These are phyloP conservation scores for Dicaeum eximium DNA, from an alignment of 2,113 vertebrate species.

Conservation along the genomic window DNA sequence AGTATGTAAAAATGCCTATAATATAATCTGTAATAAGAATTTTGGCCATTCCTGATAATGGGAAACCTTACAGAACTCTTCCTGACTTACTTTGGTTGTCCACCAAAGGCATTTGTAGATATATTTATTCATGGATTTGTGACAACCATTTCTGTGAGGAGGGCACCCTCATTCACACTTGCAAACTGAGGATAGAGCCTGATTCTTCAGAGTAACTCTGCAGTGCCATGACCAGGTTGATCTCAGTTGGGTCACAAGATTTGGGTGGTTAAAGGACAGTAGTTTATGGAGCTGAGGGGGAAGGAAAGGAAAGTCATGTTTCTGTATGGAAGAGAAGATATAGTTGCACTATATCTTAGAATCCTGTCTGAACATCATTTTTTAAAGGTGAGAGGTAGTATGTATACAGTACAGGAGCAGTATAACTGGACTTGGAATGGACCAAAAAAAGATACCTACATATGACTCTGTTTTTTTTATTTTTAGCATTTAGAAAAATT, in stretches of 20 bases:
- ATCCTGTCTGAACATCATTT: not conserved
- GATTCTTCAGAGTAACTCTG: not conserved
- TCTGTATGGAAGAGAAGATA: not conserved
- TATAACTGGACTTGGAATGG: not conserved
- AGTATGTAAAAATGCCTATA: not conserved
- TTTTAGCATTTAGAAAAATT: not conserved
- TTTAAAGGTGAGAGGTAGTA: not conserved
- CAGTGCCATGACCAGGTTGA: not conserved
- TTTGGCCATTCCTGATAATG: not conserved
- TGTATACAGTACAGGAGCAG: not conserved
- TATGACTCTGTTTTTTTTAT: not conserved
- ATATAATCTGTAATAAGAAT: not conserved
- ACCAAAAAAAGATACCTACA: not conserved
- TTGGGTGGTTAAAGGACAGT: not conserved
- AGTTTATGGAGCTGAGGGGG: not conserved
- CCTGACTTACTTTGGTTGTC: not conserved
- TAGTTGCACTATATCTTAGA: accelerated
- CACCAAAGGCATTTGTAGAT: accelerated
- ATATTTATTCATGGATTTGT: not conserved
- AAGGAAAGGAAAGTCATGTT: not conserved
- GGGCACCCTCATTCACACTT: not conserved
- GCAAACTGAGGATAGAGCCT: not conserved
- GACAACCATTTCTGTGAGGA: not conserved
- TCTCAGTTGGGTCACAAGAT: not conserved
- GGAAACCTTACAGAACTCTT: not conserved